Percentiles rank a stretch among this genome's conserved stretches.
Evolutionary conservation across 2,888 invertebrate species (phyloP).

Genomic region (Diarsia mendica): DNA sequence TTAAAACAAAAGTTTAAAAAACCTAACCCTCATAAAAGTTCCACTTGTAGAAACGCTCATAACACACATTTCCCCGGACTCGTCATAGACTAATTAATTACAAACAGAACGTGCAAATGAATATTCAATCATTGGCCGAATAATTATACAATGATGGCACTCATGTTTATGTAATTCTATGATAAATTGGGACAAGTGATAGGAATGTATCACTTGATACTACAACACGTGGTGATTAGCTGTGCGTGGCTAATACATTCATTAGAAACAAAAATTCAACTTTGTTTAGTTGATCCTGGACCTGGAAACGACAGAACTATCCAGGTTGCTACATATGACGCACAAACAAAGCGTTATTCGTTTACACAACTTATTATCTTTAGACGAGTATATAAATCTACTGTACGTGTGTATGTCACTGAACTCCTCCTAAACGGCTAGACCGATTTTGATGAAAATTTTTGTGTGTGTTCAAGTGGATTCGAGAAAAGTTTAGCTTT

Average conservation of each 20-base stretch:
- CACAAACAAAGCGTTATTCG: no score
- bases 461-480: no score
- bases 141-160: conserved; percentile 45
- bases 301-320: no score
- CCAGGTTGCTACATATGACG: no score
- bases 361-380: no score
- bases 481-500: no score
- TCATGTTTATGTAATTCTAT: conserved; percentile 44
- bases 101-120: conserved; percentile 28
- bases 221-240: neutral
- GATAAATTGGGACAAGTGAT: conserved; percentile 10
- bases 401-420: no score
- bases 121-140: conserved; percentile 39
- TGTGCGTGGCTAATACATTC: neutral
- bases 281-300: no score
- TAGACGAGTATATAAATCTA: no score
- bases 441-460: no score
- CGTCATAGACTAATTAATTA: conserved; percentile 16
- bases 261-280: neutral
- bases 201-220: neutral
- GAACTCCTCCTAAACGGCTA: no score
- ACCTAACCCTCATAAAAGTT: neutral
- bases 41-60: neutral
- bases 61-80: conserved; percentile 1
- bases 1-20: neutral